Evolutionary conservation across 2,888 invertebrate species (phyloP).

Genomic region (Limnephilus lunatus): DNA sequence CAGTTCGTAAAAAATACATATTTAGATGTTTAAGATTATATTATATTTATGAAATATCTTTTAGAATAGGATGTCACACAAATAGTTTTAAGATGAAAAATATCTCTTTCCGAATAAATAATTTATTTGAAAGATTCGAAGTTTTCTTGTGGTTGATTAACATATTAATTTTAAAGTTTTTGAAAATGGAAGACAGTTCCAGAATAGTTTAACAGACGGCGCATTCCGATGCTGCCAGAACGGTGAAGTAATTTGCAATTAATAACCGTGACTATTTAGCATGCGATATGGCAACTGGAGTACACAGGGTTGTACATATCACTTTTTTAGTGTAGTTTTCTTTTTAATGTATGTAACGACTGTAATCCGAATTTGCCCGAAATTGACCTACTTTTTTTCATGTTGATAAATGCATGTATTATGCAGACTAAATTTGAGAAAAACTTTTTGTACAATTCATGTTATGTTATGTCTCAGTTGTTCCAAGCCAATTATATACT

Average conservation of each 20-base stretch:
- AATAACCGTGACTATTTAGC: constrained; percentile 44
- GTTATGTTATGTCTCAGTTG: too few species aligned
- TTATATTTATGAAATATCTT: too few species aligned
- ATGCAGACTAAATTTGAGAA: too few species aligned
- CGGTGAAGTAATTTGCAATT: constrained; percentile 48
- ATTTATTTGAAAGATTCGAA: neutral
- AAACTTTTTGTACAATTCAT: too few species aligned
- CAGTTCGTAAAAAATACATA: too few species aligned
- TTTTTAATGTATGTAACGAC: too few species aligned
- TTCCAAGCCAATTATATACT: too few species aligned
- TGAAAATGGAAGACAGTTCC: constrained; percentile 7
- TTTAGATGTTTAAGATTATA: too few species aligned
- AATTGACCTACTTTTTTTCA: too few species aligned
- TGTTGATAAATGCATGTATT: too few species aligned
- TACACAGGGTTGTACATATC: neutral
- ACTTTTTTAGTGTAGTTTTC: neutral
- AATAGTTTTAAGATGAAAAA: neutral
- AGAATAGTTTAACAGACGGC: constrained; percentile 6
- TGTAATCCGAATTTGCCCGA: too few species aligned
- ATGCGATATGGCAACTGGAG: constrained; percentile 42
- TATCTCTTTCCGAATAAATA: neutral
- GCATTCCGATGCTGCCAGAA: constrained; percentile 43
- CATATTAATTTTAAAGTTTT: neutral
- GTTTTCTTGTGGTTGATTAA: neutral
- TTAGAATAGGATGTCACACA: too few species aligned